Evolutionary conservation across 37 sponge, comb jelly and placozoan genomes (phyloP).

Genomic region (Corticium candelabrum): DNA sequence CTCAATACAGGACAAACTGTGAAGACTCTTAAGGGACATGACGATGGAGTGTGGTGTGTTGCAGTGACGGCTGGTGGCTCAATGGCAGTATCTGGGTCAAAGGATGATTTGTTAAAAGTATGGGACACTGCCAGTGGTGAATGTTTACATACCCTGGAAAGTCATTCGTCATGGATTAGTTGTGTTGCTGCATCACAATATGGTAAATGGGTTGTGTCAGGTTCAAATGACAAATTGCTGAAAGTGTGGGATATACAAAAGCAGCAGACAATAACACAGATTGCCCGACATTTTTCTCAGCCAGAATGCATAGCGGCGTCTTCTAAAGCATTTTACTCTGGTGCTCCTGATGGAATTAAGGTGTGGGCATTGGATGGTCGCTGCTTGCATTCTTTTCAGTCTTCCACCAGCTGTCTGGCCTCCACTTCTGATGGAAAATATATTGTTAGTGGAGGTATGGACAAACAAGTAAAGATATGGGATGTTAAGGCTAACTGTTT

Average conservation of each 20-base stretch:
- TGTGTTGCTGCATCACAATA: no score
- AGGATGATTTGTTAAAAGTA: constrained; percentile 49
- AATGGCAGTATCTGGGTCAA: constrained; percentile 36
- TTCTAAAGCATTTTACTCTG: constrained; percentile 1
- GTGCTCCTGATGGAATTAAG: constrained; percentile 44
- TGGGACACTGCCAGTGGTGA: constrained; percentile 31
- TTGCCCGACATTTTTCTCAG: constrained; percentile 27
- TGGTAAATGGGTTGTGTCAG: no score
- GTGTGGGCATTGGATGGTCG: constrained; percentile 44
- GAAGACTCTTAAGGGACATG: constrained; percentile 25
- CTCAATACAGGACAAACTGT: neutral
- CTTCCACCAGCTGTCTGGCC: constrained; percentile 18
- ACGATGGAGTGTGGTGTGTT: constrained; percentile 33
- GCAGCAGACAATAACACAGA: no score
- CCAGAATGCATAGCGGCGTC: constrained; percentile 32
- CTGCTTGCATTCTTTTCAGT: constrained; percentile 23
- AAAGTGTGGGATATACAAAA: constrained; percentile 33
- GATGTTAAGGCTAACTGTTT: neutral
- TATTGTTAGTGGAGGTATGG: no score
- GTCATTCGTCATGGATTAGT: no score
- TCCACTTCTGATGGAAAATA: no score
- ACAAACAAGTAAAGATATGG: no score
- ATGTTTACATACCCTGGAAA: constrained; percentile 35
- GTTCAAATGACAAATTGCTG: constrained; percentile 46
- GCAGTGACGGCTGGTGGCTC: neutral